A percentile compares a stretch with the other conserved stretches of the same genome.
Evolutionary conservation across 2,113 vertebrate genomes (phyloP).

Genomic region (Noctilio leporinus): DNA sequence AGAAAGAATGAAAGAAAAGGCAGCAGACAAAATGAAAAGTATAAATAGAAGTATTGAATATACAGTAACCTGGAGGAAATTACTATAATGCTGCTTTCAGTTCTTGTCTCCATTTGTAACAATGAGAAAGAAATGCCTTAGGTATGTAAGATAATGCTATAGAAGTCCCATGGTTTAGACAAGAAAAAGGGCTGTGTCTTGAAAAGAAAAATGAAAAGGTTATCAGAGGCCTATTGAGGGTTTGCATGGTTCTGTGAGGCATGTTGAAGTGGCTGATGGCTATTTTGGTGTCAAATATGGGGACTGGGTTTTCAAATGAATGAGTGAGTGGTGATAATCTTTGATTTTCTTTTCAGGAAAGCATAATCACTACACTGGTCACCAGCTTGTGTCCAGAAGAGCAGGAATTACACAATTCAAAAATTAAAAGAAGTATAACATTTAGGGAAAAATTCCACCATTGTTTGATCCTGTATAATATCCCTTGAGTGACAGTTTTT

Average conservation of each 20-base stretch:
- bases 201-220: neutral
- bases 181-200: neutral
- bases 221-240: neutral
- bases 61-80: slow-evolving; percentile 48
- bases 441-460: neutral
- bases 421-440: neutral
- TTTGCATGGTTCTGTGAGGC: neutral
- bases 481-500: neutral
- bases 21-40: slow-evolving; percentile 29
- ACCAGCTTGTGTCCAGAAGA: neutral
- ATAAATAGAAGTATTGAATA: slow-evolving; percentile 31
- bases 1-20: too few species aligned
- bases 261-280: neutral
- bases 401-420: neutral
- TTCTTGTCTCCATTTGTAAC: slow-evolving; percentile 33
- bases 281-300: neutral
- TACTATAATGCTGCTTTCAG: neutral
- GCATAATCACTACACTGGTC: neutral
- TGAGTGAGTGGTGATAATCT: neutral
- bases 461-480: neutral
- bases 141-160: neutral
- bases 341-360: neutral
- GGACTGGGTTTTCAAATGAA: neutral
- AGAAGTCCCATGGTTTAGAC: neutral
- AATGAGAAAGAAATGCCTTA: neutral